Conservation (phyloP, 1,140 invertebrate species). For the Phymorhynchus buccinoides region DNA sequence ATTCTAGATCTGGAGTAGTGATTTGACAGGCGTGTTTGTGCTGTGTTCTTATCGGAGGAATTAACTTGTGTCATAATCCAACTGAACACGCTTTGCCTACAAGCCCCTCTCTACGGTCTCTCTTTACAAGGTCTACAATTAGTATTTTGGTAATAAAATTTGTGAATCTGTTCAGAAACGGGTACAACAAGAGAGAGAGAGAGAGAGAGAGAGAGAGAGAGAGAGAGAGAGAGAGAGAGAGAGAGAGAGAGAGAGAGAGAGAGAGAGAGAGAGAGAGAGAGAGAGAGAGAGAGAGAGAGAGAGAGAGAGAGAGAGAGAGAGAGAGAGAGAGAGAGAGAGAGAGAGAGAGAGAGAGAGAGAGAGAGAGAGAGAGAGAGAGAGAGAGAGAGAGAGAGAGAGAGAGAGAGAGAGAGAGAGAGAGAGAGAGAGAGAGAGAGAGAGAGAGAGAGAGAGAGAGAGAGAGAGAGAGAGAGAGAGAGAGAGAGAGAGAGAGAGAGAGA, state of each 20-base stretch:
- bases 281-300: conserved; percentile 37
- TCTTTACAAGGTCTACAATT: too few species aligned
- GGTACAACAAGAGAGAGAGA: conserved; percentile 26
- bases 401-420: not conserved
- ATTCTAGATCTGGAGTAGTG: too few species aligned
- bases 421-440: conserved; percentile 32
- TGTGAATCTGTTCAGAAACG: not conserved
- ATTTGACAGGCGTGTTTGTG: too few species aligned
- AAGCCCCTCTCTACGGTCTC: too few species aligned
- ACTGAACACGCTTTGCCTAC: too few species aligned
- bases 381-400: conserved; percentile 10
- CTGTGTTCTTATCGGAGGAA: too few species aligned
- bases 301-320: conserved; percentile 25
- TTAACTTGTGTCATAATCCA: too few species aligned
- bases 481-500: conserved; percentile 29
- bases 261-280: conserved; percentile 21
- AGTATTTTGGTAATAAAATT: too few species aligned
- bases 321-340: conserved; percentile 32
- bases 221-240: conserved; percentile 32
- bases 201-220: conserved; percentile 26
- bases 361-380: not conserved
- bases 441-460: conserved; percentile 25
- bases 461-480: conserved; percentile 32
- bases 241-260: conserved; percentile 28
- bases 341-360: conserved; percentile 16